Conservation (phyloP, 2,113 vertebrate genomes). For the Thinocorus orbignyianus region DNA sequence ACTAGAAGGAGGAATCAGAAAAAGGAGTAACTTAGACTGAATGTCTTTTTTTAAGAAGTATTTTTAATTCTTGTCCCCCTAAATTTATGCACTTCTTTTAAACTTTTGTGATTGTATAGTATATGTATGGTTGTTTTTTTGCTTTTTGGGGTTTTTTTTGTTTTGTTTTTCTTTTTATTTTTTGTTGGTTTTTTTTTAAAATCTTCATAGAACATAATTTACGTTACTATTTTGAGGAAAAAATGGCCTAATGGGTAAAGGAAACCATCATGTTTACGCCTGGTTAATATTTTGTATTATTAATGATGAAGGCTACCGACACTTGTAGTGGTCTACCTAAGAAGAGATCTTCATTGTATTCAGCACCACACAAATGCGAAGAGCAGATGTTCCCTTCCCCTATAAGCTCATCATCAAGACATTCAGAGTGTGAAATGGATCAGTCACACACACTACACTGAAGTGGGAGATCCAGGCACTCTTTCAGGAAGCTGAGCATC, state of each 20-base stretch:
- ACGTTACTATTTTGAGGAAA: not conserved
- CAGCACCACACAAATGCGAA: not conserved
- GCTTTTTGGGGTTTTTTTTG: too few relatives aligned
- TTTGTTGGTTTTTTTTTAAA: not conserved
- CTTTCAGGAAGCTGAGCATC: not conserved
- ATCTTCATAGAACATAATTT: not conserved
- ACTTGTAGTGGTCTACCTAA: not conserved
- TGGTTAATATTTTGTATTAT: not conserved
- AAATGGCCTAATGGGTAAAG: not conserved
- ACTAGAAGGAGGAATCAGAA: not conserved
- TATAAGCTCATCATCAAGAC: not conserved
- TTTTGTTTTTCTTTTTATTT: too few relatives aligned
- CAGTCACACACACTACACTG: not conserved
- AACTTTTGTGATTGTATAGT: not conserved
- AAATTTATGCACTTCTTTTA: not conserved
- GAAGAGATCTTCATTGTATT: not conserved
- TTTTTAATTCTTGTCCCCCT: not conserved
- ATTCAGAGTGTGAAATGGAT: slow-evolving; percentile 19
- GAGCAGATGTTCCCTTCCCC: not conserved
- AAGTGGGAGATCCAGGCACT: not conserved
- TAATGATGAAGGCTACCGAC: not conserved
- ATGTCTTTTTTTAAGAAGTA: not conserved
- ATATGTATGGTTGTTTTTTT: not conserved
- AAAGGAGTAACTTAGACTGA: not conserved
- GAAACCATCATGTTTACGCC: not conserved